Base-by-base conservation (phyloP, 1,140 invertebrate species). In the Ephestia elutella region DNA sequence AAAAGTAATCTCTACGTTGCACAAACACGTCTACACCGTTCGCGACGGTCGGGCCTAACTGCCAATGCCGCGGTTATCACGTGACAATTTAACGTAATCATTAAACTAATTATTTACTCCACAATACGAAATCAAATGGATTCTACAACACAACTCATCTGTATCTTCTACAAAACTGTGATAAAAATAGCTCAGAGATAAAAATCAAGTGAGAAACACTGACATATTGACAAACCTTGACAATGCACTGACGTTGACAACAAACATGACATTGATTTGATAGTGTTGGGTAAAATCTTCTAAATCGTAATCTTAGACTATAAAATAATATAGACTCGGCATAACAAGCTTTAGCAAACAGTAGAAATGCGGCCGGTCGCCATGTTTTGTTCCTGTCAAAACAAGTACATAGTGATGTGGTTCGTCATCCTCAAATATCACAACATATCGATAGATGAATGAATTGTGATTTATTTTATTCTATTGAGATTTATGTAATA, bases 1-100 rank as follows among this genome's bases (percentile, higher is more conserved):
- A 44, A 44, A 44, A n/a, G 2, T 44, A 32, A 7, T 7, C 4
- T 7, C 64, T 58, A 63, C 57, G 56, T 54, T 66, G 65, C 49
- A 50, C 56, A 30, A 17, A 25, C n/a, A 44, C 15, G 21, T 49
- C 58, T 44, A 44, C 38, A 44, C 49, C 25, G 38, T 56, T 17
- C 49, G 49, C 59, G 32, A 17, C 28, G 18, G 51, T 51, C 48
- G 35, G n/a, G 5, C 0, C 11, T 32, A 53, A 58, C 18, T 49
- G 30, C 15, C 51, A 48, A 18, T 60, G 25, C 50, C 54, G 59
- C 63, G 62, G 63, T 60, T 62, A 72, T 66, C 63, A 63, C 66
- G 44, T 55, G 38, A 64, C 20, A 49, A 56, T 62, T 57, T 56
- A 54, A 17, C 30, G 54, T 67, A 65, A 61, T 59, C 35, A 51